phyloP scores from a whole-genome alignment of 1,140 invertebrate genomes.

The Listronotus oregonensis region DNA sequence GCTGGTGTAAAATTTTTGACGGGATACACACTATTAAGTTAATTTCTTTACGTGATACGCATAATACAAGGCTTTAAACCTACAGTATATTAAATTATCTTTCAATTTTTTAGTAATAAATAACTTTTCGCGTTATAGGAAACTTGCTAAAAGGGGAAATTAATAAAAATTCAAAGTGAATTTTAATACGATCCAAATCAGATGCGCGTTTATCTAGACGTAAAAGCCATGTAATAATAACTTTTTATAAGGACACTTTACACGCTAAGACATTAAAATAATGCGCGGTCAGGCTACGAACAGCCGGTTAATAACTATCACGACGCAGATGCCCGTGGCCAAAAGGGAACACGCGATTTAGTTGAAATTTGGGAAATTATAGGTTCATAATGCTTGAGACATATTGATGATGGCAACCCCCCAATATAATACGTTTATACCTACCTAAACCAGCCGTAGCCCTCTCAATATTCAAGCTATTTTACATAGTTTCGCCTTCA shows the following conservation, averaged over 20 bases:
- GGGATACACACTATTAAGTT: constrained; percentile 5
- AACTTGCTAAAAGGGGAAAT: constrained; percentile 3
- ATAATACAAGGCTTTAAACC: neutral
- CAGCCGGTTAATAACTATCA: constrained; percentile 34
- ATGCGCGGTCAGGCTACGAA: constrained; percentile 34
- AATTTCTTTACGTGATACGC: constrained; percentile 4
- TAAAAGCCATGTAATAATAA: constrained; percentile 28
- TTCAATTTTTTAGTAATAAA: constrained; percentile 10
- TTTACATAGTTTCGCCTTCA: constrained; percentile 18
- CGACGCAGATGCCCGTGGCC: constrained; percentile 34
- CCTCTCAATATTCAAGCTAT: constrained; percentile 31
- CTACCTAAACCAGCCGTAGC: constrained; percentile 24
- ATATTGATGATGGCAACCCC: constrained; percentile 37
- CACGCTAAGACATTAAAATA: constrained; percentile 37
- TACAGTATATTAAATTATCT: neutral
- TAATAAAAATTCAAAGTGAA: constrained; percentile 10
- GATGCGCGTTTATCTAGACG: constrained; percentile 13
- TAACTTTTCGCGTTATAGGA: constrained; percentile 1
- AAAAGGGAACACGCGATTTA: constrained; percentile 38
- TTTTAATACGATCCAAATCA: constrained; percentile 13
- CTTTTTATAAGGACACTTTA: constrained; percentile 35
- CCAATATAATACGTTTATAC: constrained; percentile 32
- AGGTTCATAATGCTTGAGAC: constrained; percentile 37
- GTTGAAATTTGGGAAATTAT: constrained; percentile 39
- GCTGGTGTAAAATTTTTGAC: too few species aligned